Evolutionary conservation across 1,140 invertebrate species (phyloP), one percentile per base, ranked within the genome.

Genomic region (Bombus impatiens): DNA sequence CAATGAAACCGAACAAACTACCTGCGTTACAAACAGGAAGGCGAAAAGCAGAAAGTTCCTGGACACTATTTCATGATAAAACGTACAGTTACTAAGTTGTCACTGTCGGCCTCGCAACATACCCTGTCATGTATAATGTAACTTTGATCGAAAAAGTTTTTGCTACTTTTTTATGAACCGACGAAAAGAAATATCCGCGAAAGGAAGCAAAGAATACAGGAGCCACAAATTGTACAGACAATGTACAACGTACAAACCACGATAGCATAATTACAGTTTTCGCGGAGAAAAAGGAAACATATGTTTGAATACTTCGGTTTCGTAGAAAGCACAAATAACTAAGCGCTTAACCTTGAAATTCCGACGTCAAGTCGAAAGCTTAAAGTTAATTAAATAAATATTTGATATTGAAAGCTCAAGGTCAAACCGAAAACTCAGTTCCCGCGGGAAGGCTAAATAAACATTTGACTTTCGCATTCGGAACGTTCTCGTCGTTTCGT

Each of bases 111-210:
- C 76, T 71, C 32, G 82, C 59, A 84, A 79, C 40, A 53, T 40
- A 84, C 28, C 40, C 32, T 47, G 77, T 84, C 67, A 84, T 59
- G 79, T 84, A 84, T 59, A 79, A 79, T 79, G 77, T 37, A 84
- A 84, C 37, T 79, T 84, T 84, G 82, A 84, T 84, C 82, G 82
- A 84, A 84, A 84, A 84, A 84, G 77, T 84, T 84, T 37, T 25
- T 47, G 25, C 13, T n/a, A 47, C 25, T 25, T 67, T 78, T 84
- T 68, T 78, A 78, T 47, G 76, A 59, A 40, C 28, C 74, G 28
- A 22, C 44, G 53, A 18, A 25, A 35, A 28, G 32, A 59, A 5
- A 42, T 9, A 22, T 22, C 25, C 15, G 37, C 28, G 40, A 65
- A 53, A 32, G 32, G 9, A 13, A 47, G 13, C 71, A 28, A 40